These are phyloP conservation scores for Taxidea taxus DNA, from an alignment of 2,113 vertebrate genomes.

Conservation along the genomic window DNA sequence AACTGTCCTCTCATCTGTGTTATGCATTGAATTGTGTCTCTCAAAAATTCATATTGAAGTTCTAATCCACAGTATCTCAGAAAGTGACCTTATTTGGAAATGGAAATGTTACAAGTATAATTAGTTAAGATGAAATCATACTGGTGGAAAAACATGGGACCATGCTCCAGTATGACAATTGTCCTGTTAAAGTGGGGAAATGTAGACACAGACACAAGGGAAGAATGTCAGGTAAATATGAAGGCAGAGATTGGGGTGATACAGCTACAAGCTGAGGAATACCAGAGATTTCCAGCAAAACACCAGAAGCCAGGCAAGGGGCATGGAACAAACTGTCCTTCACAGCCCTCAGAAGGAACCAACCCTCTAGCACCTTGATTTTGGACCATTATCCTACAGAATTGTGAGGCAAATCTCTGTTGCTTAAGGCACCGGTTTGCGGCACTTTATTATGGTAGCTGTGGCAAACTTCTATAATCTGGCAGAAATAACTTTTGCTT, in stretches of 20 bases:
- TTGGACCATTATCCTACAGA: background rate
- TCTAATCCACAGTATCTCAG: background rate
- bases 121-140: background rate
- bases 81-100: background rate
- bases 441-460: background rate
- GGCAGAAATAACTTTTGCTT: background rate
- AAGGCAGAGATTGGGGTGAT: background rate
- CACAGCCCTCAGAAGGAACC: background rate
- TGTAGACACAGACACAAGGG: background rate
- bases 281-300: background rate
- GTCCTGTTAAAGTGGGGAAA: background rate
- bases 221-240: background rate
- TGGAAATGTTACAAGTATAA: background rate
- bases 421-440: background rate
- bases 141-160: background rate
- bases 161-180: background rate
- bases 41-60: background rate
- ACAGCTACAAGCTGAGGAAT: background rate
- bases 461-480: background rate
- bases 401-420: background rate
- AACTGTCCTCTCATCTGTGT: background rate
- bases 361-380: background rate
- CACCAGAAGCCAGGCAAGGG: background rate
- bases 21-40: background rate
- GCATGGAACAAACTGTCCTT: background rate